These are phyloP conservation scores for Parauchenoglanis punctatus DNA, from an alignment of 2,797 vertebrate genomes.

Conservation along the genomic window DNA sequence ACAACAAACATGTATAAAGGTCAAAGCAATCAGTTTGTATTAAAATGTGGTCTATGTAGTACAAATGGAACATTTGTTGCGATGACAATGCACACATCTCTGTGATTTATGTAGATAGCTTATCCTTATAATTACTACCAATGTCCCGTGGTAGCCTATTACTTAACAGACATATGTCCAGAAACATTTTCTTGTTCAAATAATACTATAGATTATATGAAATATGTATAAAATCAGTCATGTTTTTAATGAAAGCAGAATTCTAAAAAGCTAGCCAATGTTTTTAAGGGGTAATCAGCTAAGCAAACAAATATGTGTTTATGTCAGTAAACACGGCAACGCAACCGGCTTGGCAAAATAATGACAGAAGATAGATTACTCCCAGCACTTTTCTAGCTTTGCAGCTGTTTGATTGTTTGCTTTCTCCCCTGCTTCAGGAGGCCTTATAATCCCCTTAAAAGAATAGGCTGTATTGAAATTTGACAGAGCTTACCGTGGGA, in stretches of 20 bases:
- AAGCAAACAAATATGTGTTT: constrained; percentile 68
- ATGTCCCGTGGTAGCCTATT: neutral
- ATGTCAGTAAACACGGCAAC: constrained; percentile 60
- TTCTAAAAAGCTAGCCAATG: constrained; percentile 43
- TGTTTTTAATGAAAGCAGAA: constrained; percentile 14
- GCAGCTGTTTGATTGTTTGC: constrained; percentile 60
- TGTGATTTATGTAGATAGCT: neutral
- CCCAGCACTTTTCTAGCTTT: constrained; percentile 68
- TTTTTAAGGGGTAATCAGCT: constrained; percentile 56
- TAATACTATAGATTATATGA: neutral
- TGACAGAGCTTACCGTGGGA: constrained; percentile 30
- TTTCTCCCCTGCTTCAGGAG: constrained; percentile 63
- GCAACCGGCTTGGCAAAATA: constrained; percentile 63
- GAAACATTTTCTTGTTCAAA: neutral
- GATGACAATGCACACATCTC: neutral
- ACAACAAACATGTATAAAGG: constrained; percentile 4
- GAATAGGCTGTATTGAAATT: constrained; percentile 39
- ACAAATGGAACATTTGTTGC: constrained; percentile 1
- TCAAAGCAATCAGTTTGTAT: neutral
- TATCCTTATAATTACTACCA: neutral
- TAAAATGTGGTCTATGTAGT: constrained; percentile 4
- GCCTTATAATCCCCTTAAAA: constrained; percentile 63
- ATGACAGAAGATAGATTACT: constrained; percentile 68
- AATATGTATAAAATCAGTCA: neutral
- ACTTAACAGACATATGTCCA: neutral